A percentile compares a stretch with the other conserved stretches of the same genome.
Conservation (phyloP, 2,888 invertebrate genomes). For the Dexiosoma caninum region DNA sequence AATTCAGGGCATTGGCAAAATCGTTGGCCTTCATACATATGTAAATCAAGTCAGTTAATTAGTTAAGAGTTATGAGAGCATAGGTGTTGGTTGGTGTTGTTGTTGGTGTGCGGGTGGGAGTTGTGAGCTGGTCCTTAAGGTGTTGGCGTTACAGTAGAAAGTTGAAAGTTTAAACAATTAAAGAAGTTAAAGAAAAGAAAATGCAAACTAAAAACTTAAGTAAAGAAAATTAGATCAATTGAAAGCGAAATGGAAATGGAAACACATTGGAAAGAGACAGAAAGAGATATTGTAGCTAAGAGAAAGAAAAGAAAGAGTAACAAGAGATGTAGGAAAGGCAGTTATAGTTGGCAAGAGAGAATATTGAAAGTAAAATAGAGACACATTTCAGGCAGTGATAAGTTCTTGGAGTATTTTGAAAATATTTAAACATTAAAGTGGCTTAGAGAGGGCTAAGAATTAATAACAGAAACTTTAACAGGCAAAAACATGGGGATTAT, state of each 20-base stretch:
- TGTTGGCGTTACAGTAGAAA: not conserved
- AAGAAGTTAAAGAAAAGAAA: not conserved
- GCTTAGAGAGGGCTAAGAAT: not conserved
- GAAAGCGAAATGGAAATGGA: not conserved
- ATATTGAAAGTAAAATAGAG: not conserved
- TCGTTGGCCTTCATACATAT: slow-evolving; percentile 58
- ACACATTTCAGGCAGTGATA: not conserved
- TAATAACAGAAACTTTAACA: not conserved
- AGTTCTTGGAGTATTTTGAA: not conserved
- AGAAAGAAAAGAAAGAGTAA: not conserved
- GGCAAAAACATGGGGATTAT: slow-evolving; percentile 48
- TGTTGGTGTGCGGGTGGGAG: not conserved
- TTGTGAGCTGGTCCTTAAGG: not conserved
- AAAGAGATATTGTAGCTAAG: too few relatives aligned
- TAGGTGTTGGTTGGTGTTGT: not conserved
- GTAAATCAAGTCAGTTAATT: slow-evolving; percentile 36
- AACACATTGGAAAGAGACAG: not conserved
- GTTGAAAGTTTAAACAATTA: not conserved
- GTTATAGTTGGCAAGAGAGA: not conserved
- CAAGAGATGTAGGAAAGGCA: not conserved
- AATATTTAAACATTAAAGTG: not conserved
- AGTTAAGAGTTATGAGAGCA: not conserved
- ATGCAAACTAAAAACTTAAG: not conserved
- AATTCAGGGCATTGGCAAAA: slow-evolving; percentile 58
- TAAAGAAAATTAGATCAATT: not conserved